phyloP scores from a whole-genome alignment of 2,888 invertebrate species.

The Agrochola circellaris region DNA sequence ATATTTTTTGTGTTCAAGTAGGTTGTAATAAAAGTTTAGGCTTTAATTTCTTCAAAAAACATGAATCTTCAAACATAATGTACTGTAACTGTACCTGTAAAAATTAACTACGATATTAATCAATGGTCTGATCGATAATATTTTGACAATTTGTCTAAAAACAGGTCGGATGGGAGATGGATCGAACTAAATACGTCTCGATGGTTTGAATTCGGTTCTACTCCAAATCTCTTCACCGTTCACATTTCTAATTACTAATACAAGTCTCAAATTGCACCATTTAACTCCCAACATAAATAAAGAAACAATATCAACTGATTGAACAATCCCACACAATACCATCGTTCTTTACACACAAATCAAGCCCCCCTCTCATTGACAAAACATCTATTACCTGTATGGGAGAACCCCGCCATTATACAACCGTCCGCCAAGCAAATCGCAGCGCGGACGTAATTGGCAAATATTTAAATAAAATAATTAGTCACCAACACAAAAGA shows the following conservation, averaged over 20 bases:
- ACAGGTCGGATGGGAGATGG: too few species aligned
- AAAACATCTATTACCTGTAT: conserved; percentile 54
- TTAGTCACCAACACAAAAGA: conserved; percentile 60
- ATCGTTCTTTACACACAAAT: conserved; percentile 36
- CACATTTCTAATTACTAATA: not conserved
- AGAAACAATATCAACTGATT: conserved; percentile 42
- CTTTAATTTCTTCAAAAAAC: not conserved
- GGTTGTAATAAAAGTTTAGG: not conserved
- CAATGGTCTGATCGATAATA: not conserved
- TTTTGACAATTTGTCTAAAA: not conserved
- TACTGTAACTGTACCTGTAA: too few species aligned
- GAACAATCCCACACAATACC: conserved; percentile 30
- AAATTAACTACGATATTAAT: not conserved
- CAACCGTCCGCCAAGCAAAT: conserved; percentile 64
- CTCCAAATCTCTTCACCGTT: too few species aligned
- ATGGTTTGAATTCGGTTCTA: not conserved
- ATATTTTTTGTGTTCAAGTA: not conserved
- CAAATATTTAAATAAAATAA: conserved; percentile 77
- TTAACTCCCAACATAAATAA: conserved; percentile 30
- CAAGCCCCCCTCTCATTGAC: conserved; percentile 56
- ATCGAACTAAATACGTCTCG: not conserved
- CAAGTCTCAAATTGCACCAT: not conserved
- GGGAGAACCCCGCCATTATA: conserved; percentile 52
- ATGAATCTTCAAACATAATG: not conserved
- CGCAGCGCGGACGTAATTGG: conserved; percentile 70